A percentile compares a stretch with the other conserved stretches of the same genome.
These are phyloP conservation scores for Arizona elegans DNA, from an alignment of 2,113 vertebrate species.

Conservation along the genomic window DNA sequence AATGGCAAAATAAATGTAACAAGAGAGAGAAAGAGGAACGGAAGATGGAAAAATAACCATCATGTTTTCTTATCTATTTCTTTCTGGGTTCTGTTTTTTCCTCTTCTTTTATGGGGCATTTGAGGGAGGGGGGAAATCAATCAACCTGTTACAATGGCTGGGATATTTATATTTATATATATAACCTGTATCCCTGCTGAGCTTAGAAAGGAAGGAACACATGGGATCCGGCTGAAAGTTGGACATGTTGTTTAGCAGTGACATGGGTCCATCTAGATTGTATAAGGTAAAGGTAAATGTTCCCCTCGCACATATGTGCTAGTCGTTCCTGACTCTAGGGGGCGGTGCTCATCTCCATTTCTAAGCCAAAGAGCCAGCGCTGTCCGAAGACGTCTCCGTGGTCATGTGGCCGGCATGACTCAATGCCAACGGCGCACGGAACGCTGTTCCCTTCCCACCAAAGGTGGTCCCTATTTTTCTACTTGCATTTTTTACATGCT, in stretches of 20 bases:
- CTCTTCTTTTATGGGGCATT: neutral
- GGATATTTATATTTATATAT: neutral
- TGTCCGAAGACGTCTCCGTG: no score
- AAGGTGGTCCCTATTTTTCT: no score
- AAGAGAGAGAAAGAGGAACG: neutral
- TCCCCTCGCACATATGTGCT: no score
- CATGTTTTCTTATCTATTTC: neutral
- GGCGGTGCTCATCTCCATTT: no score
- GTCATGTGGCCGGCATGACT: no score
- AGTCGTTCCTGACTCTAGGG: no score
- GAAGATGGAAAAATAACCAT: neutral
- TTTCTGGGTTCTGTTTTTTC: neutral
- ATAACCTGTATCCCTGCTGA: neutral
- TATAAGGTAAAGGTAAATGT: no score
- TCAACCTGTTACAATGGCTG: neutral
- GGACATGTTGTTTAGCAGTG: neutral
- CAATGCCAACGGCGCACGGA: no score
- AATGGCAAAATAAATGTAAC: neutral
- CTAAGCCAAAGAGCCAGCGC: no score
- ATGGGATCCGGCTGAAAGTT: neutral
- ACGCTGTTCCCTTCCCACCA: no score
- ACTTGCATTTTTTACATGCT: no score
- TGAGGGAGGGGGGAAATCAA: neutral
- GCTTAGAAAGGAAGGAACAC: neutral
- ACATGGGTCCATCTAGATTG: neutral